Evolutionary conservation across 2,113 vertebrate species (phyloP).

Genomic region (Kryptolebias marmoratus): DNA sequence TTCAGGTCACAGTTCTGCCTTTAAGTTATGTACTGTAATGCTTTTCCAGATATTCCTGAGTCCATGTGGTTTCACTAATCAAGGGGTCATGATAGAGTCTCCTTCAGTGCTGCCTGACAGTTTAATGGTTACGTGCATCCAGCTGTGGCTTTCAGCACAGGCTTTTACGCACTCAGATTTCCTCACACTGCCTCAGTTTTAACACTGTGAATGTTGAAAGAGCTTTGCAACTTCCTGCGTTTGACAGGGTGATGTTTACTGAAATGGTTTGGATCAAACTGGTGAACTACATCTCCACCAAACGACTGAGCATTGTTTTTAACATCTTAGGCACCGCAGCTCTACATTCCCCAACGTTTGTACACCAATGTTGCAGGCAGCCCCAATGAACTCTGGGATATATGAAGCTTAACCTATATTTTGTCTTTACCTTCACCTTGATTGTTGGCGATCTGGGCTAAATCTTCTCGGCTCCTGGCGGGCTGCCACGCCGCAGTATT

Average conservation of each 20-base stretch:
- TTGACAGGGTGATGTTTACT: neutral
- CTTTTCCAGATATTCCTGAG: too few relatives aligned
- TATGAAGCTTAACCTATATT: conserved; percentile 54
- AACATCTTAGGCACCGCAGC: too few relatives aligned
- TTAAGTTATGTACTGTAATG: too few relatives aligned
- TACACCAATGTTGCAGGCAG: neutral
- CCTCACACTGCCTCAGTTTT: neutral
- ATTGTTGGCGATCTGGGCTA: conserved; percentile 80
- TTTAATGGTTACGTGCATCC: too few relatives aligned
- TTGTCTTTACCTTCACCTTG: conserved; percentile 86
- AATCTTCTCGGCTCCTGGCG: conserved; percentile 80
- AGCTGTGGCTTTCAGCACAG: too few relatives aligned
- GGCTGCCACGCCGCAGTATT: conserved; percentile 79
- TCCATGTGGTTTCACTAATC: too few relatives aligned
- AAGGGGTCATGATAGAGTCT: neutral
- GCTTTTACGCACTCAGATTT: too few relatives aligned
- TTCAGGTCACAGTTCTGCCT: too few relatives aligned
- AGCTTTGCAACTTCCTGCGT: neutral
- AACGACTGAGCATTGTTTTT: too few relatives aligned
- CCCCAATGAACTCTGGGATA: conserved; percentile 31
- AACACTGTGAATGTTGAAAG: neutral
- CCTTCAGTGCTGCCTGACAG: too few relatives aligned
- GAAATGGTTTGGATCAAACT: neutral
- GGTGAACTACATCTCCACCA: neutral
- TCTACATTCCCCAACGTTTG: too few relatives aligned